These are phyloP conservation scores for Anomalospiza imberbis DNA, from an alignment of 2,797 vertebrate genomes.

Conservation along the genomic window DNA sequence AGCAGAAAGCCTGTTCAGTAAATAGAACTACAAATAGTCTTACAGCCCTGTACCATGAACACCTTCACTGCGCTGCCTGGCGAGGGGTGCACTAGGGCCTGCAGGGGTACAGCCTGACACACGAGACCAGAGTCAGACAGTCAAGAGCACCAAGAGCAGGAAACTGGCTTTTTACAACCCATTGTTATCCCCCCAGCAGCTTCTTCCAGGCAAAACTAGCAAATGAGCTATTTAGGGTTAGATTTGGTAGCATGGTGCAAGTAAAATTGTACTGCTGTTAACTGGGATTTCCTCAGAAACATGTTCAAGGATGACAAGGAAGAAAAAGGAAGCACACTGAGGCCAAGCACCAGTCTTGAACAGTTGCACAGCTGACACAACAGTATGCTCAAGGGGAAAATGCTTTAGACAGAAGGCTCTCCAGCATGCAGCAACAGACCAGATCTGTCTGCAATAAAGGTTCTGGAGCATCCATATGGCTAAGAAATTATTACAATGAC, in stretches of 20 bases:
- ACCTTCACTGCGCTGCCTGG: background rate
- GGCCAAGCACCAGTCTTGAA: background rate
- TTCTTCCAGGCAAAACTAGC: background rate
- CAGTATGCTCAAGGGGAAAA: background rate
- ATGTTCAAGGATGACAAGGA: background rate
- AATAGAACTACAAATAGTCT: background rate
- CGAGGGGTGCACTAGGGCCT: rapidly evolving
- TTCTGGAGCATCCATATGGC: background rate
- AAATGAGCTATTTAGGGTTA: background rate
- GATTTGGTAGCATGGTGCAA: background rate
- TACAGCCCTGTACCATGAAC: background rate
- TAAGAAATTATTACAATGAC: background rate
- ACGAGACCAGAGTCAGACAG: background rate
- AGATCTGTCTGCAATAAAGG: background rate
- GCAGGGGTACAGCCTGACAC: background rate
- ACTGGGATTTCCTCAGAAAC: background rate
- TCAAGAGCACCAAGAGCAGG: background rate
- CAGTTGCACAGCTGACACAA: background rate
- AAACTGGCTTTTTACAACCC: background rate
- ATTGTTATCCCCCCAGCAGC: background rate
- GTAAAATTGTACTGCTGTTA: background rate
- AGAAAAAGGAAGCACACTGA: background rate
- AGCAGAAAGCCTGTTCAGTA: background rate
- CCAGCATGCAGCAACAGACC: background rate
- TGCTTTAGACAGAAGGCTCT: background rate